Conservation (phyloP, 2,797 vertebrate genomes). For the Chrysolophus pictus region DNA sequence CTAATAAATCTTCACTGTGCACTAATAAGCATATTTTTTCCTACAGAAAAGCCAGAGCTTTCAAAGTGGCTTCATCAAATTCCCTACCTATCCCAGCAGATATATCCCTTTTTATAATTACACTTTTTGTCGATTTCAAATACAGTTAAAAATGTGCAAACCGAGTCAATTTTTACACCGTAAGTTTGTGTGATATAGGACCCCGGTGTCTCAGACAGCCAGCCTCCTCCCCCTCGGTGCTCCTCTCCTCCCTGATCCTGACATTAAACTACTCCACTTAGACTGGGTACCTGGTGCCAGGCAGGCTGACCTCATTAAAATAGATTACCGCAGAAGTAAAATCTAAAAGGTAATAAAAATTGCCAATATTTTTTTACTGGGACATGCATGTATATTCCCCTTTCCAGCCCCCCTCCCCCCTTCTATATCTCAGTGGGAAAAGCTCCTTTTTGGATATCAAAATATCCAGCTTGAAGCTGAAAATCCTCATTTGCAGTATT, state of each 20-base stretch:
- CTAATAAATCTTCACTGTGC: conserved; percentile 27
- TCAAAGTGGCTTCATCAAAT: conserved; percentile 47
- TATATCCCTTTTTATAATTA: conserved; percentile 72
- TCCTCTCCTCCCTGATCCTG: conserved; percentile 47
- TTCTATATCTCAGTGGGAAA: neutral
- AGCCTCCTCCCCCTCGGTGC: neutral
- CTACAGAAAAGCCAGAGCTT: neutral
- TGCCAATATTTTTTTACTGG: conserved; percentile 59
- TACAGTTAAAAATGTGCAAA: conserved; percentile 76
- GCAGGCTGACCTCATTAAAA: conserved; percentile 76
- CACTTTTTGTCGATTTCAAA: conserved; percentile 68
- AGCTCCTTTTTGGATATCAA: neutral
- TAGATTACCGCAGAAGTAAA: conserved; percentile 64
- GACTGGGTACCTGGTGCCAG: conserved; percentile 62
- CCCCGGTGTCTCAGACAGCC: neutral
- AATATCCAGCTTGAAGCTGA: neutral
- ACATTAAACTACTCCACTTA: conserved; percentile 66
- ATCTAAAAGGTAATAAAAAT: conserved; percentile 75
- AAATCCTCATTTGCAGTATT: neutral
- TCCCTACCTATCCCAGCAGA: conserved; percentile 32
- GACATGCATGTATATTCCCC: neutral
- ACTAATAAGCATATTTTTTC: conserved; percentile 50
- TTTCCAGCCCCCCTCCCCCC: rapidly evolving
- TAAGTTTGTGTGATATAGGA: conserved; percentile 69
- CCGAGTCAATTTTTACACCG: conserved; percentile 69